Base-by-base conservation (phyloP, 2,113 vertebrate genomes). In the Anarrhichthys ocellatus region DNA sequence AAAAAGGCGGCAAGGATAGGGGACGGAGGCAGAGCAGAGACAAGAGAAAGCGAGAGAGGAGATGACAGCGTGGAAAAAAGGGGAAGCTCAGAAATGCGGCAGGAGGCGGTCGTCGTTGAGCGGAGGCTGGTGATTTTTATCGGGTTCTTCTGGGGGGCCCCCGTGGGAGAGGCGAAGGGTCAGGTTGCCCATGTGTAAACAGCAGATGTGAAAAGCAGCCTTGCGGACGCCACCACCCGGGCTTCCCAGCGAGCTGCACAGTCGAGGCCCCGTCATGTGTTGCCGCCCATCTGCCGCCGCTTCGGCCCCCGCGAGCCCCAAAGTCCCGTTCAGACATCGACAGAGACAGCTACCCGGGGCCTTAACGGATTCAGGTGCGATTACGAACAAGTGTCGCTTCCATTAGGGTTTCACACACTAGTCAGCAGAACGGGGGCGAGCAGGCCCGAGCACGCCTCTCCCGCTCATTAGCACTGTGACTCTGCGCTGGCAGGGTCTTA, bases 401-500 rank as follows among this genome's bases (percentile, higher is more conserved):
- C 89, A 90, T 93, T 89, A 92, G 88, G 50, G 64, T 76, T 92
- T 93, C 85, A 83, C 89, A 90, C 82, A 73, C 81, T 22, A 85
- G 81, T 93, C 92, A 92, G 90, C 91, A 88, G 86, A 59, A 80
- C 38, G 61, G 34, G 34, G 34, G 83, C 73, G 22, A 81, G 76
- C 92, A 85, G 83, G 92, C 80, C 84, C 70, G 34, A 83, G 87
- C 93, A 88, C 5, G 89, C 87, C 87, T 79, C 44, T 80, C 44
- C 48, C 22, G 65, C 92, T 93, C 93, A 93, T 94, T 94, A 94
- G 88, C 13, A 24, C 77, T 76, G 89, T 88, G 87, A 93, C 92
- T 91, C 84, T 80, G 74, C 48, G 70, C 89, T 81, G 91, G 86
- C 91, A 86, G 87, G 76, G 73, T 84, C 91, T 77, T 94, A 92